Conservation (phyloP, 1,140 invertebrate genomes). For the Eufriesea mexicana region DNA sequence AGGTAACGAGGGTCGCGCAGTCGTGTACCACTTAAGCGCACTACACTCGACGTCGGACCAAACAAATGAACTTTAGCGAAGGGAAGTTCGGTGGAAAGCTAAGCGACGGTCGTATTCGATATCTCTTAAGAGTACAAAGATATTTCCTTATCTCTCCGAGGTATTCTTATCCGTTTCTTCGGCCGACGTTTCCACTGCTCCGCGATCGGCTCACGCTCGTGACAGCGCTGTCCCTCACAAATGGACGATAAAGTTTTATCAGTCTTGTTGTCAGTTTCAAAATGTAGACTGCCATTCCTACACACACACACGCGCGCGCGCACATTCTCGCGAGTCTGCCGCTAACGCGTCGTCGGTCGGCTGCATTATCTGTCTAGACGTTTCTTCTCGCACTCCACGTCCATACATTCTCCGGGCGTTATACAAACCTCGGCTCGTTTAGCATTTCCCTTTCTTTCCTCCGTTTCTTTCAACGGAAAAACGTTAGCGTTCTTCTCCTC, state of each 20-base stretch:
- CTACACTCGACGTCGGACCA: not conserved
- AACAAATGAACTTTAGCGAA: not conserved
- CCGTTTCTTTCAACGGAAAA: not conserved
- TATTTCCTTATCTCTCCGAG: conserved; percentile 51
- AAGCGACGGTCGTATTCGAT: conserved; percentile 27
- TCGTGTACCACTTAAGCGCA: not conserved
- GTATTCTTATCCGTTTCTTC: conserved; percentile 53
- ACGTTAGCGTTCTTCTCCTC: too few species aligned
- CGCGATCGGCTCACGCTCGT: conserved; percentile 8
- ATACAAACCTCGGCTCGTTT: not conserved
- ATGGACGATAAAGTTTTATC: conserved; percentile 75
- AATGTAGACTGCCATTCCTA: conserved; percentile 44
- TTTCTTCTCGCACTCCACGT: conserved; percentile 45
- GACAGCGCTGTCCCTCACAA: conserved; percentile 59
- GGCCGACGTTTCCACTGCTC: conserved; percentile 18
- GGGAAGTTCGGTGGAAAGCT: not conserved
- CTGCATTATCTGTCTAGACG: conserved; percentile 44
- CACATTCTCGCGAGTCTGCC: conserved; percentile 12
- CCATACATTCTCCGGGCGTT: not conserved
- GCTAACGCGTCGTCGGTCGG: conserved; percentile 44
- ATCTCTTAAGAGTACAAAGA: conserved; percentile 40
- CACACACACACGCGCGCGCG: not conserved
- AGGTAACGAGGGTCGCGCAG: not conserved
- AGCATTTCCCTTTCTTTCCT: not conserved
- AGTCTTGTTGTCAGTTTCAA: conserved; percentile 67